A percentile compares a stretch with the other conserved stretches of the same genome.
Evolutionary conservation across 2,113 vertebrate genomes (phyloP).

Genomic region (Salvator merianae): DNA sequence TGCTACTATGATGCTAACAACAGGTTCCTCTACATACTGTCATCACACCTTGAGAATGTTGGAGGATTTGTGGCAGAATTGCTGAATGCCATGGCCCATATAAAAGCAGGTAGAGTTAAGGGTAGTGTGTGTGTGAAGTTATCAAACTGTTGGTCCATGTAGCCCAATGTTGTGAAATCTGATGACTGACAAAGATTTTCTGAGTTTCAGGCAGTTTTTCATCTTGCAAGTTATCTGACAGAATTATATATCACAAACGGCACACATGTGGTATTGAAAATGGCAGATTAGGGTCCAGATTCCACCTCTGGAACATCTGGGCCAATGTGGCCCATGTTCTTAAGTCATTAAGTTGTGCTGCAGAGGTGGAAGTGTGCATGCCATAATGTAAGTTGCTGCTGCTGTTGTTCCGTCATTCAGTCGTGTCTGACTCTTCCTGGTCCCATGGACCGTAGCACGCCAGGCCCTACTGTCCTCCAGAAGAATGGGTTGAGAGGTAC

Average conservation of each 20-base stretch:
- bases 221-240: neutral
- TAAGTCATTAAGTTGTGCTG: neutral
- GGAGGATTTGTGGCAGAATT: slow-evolving; percentile 78
- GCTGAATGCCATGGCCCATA: slow-evolving; percentile 77
- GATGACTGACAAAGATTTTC: neutral
- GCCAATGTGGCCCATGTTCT: no score
- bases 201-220: neutral
- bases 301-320: neutral
- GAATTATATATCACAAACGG: neutral
- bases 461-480: no score
- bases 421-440: no score
- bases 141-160: neutral
- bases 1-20: slow-evolving; percentile 79
- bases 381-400: no score
- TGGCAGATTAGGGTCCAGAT: neutral
- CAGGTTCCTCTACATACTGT: slow-evolving; percentile 79
- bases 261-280: neutral
- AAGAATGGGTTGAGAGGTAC: no score
- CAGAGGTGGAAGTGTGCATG: no score
- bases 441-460: no score
- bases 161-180: neutral
- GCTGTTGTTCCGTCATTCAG: no score
- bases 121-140: neutral
- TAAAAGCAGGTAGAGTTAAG: slow-evolving; percentile 75
- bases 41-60: slow-evolving; percentile 73